Evolutionary conservation across 2,797 vertebrate species (phyloP), one percentile per base, ranked within the genome.

Genomic region (Chelmon rostratus): DNA sequence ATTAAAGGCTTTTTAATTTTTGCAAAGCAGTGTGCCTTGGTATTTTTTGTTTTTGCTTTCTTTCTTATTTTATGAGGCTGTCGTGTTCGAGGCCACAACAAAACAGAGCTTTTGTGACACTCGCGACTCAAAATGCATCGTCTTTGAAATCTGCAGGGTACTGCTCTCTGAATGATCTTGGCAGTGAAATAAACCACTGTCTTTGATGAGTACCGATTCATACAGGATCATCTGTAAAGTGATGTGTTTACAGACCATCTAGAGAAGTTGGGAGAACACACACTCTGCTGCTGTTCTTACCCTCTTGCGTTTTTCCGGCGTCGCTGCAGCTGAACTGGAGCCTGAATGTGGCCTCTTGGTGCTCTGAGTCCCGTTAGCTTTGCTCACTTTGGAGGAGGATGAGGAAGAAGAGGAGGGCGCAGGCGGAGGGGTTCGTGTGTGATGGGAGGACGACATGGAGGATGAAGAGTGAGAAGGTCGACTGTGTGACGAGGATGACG

Each of bases 291-390:
- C 40, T 15, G 6, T 38, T 53, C 80, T 86, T 40, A 95, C 93
- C 94, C 94, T 93, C 76, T 81, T 89, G 76, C 94, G 95, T 82
- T 97, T 99, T 67, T 96, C 96, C 3, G 87, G 53, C 0, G 72
- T 65, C 1, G 83, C 93, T 10, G 82, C 68, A 1, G 76, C 68
- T 1, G 86, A 81, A 10, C 82, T 61, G 47, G 91, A 86, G 53
- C 88, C 73, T 6, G 92, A 84, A 47, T 92, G 92, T 54, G 73
- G 61, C 85, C 49, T 84, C 85, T 94, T 96, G 81, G 53, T 79
- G 52, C 91, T 91, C 71, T 89, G 90, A 18, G 92, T 86, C 6
- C 95, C 94, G 25, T 95, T 96, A 0, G 94, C 67, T 19, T 94
- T 95, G 83, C 85, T 92, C 4, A 59, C 86, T 82, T 96, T 96